Base-by-base conservation (phyloP, 2,113 vertebrate species). In the Prionailurus bengalensis region DNA sequence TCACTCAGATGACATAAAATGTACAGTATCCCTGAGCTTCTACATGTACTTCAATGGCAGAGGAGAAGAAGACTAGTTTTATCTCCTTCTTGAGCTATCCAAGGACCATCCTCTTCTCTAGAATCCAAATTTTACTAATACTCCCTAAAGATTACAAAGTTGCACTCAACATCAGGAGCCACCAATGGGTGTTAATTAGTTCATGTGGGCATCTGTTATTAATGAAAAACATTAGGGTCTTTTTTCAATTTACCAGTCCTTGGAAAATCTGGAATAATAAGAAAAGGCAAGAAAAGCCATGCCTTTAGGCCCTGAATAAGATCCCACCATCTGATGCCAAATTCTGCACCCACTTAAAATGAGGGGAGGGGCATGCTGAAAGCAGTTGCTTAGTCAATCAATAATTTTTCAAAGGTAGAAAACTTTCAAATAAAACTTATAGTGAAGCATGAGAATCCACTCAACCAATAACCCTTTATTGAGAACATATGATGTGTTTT, bases 381-480 rank as follows among this genome's bases (percentile, higher is more conserved):
- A 45, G 66, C 21, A 53, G 14, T 53, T 15, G 9, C 9, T 36
- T 58, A 80, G 51, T 83, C 66, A 63, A 39, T 87, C 31, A n/a
- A 79, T 33, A 29, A 21, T 21, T 86, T 94, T 97, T 91, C 36
- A 95, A 96, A 55, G 17, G 29, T 45, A 71, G 61, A 61, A 33
- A 27, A 36, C 21, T 83, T 66, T 66, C 5, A 82, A 86, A 19
- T 76, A 33, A 65, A 88, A 92, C 13, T 12, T 81, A 61, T 3
- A 42, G 13, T 1, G 5, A 91, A 42, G 17, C 42, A 33, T 23
- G 81, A 66, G 21, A 92, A 82, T 48, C 74, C 27, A 33, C 53
- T 45, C 73, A 86, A 73, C 58, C 66, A 93, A 48, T 45, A 76
- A 78, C 36, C 15, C 89, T 80, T 88, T 86, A 85, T 61, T 85